phyloP scores from a whole-genome alignment of 2,113 vertebrate species.

The Aphyosemion australe region DNA sequence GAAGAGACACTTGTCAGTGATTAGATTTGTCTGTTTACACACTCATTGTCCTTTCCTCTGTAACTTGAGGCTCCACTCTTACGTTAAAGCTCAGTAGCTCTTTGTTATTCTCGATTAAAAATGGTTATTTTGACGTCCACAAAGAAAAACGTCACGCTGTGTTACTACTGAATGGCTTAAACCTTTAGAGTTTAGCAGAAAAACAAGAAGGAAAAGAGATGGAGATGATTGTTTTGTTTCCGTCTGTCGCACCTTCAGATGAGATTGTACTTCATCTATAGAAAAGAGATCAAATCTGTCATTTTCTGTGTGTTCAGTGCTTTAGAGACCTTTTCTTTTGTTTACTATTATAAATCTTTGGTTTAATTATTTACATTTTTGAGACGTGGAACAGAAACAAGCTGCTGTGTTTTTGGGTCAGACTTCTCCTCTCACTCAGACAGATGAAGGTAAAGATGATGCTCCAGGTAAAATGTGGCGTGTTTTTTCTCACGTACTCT shows the following conservation, averaged over 20 bases:
- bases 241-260: slow-evolving; percentile 9
- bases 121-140: background rate
- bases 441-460: too few species aligned
- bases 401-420: too few species aligned
- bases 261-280: slow-evolving; percentile 15
- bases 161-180: too few species aligned
- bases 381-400: too few species aligned
- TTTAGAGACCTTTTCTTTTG: background rate
- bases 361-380: too few species aligned
- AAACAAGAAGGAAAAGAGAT: background rate
- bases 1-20: slow-evolving; percentile 15
- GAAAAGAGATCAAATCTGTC: slow-evolving; percentile 7
- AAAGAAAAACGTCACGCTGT: too few species aligned
- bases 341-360: too few species aligned
- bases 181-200: background rate
- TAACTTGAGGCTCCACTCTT: background rate
- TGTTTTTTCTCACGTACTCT: too few species aligned
- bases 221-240: background rate
- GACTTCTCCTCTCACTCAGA: too few species aligned
- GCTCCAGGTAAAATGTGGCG: too few species aligned
- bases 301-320: slow-evolving; percentile 22
- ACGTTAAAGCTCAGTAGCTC: background rate
- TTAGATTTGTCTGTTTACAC: slow-evolving; percentile 5
- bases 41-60: background rate
- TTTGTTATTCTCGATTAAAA: background rate